Conservation (phyloP, 2,888 invertebrate genomes). For the Gonocerus acuteangulatus region DNA sequence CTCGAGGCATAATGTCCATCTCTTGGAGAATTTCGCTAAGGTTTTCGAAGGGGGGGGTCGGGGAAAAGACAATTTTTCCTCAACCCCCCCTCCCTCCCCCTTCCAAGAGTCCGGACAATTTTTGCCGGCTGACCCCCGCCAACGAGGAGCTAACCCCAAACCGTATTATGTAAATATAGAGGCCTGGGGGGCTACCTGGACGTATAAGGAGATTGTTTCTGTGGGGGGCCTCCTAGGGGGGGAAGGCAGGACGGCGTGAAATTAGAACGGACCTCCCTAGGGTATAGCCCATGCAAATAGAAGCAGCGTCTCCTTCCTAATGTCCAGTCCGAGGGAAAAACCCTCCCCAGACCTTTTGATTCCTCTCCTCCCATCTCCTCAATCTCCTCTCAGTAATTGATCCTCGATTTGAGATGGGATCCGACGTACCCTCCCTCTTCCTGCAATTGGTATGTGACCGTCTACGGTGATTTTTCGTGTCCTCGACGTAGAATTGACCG, state of each 20-base stretch:
- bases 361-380: constrained; percentile 1
- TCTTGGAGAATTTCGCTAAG: no score
- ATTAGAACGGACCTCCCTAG: constrained; percentile 23
- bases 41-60: no score
- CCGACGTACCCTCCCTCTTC: neutral
- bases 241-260: constrained; percentile 17
- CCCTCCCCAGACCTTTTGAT: neutral
- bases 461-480: no score
- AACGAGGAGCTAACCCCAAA: constrained; percentile 23
- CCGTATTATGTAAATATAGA: constrained; percentile 22
- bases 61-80: constrained; percentile 11
- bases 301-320: neutral
- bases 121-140: no score
- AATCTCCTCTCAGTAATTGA: constrained; percentile 11
- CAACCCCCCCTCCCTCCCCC: neutral
- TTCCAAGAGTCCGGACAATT: neutral
- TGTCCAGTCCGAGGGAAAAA: no score
- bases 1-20: no score
- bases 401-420: constrained; percentile 8
- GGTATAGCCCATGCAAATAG: constrained; percentile 13
- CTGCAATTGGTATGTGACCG: neutral
- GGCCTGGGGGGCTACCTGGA: constrained; percentile 9
- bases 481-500: no score
- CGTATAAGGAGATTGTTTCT: constrained; percentile 25
- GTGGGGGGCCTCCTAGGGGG: neutral